phyloP scores from a whole-genome alignment of 2,888 invertebrate species.

The Agonopterix subpropinquella region DNA sequence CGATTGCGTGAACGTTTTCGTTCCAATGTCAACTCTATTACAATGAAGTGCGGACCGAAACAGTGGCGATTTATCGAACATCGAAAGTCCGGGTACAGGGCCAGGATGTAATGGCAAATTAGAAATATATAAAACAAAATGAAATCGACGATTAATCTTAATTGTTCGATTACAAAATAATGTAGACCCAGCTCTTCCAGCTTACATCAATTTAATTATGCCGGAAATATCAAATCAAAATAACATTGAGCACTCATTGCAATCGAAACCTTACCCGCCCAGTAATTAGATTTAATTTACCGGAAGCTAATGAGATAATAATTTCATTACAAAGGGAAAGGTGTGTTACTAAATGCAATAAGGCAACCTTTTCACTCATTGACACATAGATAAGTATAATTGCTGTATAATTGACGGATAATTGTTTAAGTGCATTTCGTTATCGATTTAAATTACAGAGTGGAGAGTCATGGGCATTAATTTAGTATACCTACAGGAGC shows the following conservation, averaged over 20 bases:
- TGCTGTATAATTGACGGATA: background rate
- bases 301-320: background rate
- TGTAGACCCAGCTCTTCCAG: too few species aligned
- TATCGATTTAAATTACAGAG: background rate
- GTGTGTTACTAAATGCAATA: background rate
- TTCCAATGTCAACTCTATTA: too few species aligned
- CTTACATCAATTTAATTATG: slow-evolving; percentile 4
- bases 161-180: too few species aligned
- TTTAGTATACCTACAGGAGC: too few species aligned
- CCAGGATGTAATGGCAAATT: too few species aligned
- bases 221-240: background rate
- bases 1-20: too few species aligned
- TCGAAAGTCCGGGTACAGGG: too few species aligned
- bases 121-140: too few species aligned
- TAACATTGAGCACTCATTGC: background rate
- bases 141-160: too few species aligned
- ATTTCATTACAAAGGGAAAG: background rate
- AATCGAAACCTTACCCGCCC: background rate
- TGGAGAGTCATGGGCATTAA: too few species aligned
- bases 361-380: slow-evolving; percentile 1
- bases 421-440: background rate
- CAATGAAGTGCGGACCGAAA: too few species aligned
- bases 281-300: background rate
- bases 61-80: too few species aligned
- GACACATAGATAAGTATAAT: background rate